phyloP scores from a whole-genome alignment of 2,888 invertebrate genomes.

The Incurvaria masculella region DNA sequence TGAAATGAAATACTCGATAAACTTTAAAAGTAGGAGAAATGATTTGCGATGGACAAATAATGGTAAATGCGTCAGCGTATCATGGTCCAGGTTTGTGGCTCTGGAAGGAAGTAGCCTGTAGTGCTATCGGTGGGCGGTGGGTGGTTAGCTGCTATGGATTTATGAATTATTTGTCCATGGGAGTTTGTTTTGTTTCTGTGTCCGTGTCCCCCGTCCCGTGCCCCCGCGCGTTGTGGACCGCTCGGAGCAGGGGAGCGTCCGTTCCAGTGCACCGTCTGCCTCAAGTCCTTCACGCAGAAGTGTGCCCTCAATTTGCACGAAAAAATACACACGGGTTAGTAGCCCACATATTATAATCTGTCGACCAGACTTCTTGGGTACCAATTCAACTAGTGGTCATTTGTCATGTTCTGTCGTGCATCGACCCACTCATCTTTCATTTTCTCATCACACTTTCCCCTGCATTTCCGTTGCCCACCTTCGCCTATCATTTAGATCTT shows the following conservation, averaged over 20 bases:
- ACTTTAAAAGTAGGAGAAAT: conserved; percentile 38
- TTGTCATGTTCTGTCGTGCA: neutral
- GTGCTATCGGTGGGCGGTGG: conserved; percentile 1
- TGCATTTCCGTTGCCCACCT: conserved; percentile 51
- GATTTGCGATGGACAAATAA: conserved; percentile 56
- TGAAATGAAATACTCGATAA: conserved; percentile 41
- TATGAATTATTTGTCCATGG: conserved; percentile 52
- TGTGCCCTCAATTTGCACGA: conserved; percentile 62
- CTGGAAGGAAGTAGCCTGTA: too few relatives aligned
- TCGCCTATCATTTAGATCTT: conserved; percentile 24
- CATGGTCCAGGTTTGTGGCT: conserved; percentile 32
- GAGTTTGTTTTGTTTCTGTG: conserved; percentile 56
- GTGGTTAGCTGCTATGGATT: conserved; percentile 1
- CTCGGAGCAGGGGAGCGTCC: conserved; percentile 52
- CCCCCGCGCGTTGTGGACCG: conserved; percentile 27
- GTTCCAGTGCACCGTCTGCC: conserved; percentile 61
- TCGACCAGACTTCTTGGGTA: conserved; percentile 38
- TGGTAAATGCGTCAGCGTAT: conserved; percentile 33
- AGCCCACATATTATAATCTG: conserved; percentile 53
- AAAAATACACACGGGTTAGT: conserved; percentile 62
- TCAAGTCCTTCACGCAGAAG: conserved; percentile 62
- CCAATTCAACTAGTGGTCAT: conserved; percentile 34
- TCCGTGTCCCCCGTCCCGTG: conserved; percentile 34
- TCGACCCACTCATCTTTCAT: conserved; percentile 20
- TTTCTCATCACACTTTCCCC: conserved; percentile 51